Evolutionary conservation across 2,888 invertebrate genomes (phyloP), one percentile per base, ranked within the genome.

Genomic region (Magallana nippona): DNA sequence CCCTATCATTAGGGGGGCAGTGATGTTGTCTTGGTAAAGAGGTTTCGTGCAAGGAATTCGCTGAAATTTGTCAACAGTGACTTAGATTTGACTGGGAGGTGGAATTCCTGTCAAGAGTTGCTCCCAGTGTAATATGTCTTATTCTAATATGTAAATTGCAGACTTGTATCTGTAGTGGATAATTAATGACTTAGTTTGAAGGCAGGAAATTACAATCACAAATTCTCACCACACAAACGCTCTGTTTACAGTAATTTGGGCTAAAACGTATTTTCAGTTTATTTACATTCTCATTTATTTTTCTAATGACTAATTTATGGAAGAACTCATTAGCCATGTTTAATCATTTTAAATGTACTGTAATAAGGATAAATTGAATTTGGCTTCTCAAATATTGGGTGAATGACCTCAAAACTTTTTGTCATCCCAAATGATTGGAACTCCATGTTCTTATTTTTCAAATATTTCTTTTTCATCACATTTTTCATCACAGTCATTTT

Each of bases 171-270:
- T 22, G 22, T 22, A 15, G 71, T 10, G 5, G 71, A 71, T 71
- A 71, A 71, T 71, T 71, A 71, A 71, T 71, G 71, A 71, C 27
- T 15, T 32, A 71, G 71, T 71, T 71, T 71, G 71, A 71, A 71
- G 71, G 13, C 71, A 71, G 71, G 71, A 71, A 71, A 71, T 71
- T 71, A 71, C 71, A 13, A 13, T 71, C 27, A 71, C 19, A 27
- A 71, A 27, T 71, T 60, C 19, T 19, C 60, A 60, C 27, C 71
- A 71, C 71, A 71, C 71, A 71, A 71, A 22, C 13, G 71, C 22
- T 32, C 71, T 27, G 13, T 15, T 71, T 71, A 27, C 22, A 15
- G 71, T 71, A 71, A 71, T 71, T 71, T 27, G 19, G 71, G 71
- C 22, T 27, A 32, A 27, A 60, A 60, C 17, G 44, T 44, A 44